Percentiles rank a stretch among this genome's conserved stretches.
Conservation (phyloP, 2,113 vertebrate genomes). For the Siphamia tubifer region DNA sequence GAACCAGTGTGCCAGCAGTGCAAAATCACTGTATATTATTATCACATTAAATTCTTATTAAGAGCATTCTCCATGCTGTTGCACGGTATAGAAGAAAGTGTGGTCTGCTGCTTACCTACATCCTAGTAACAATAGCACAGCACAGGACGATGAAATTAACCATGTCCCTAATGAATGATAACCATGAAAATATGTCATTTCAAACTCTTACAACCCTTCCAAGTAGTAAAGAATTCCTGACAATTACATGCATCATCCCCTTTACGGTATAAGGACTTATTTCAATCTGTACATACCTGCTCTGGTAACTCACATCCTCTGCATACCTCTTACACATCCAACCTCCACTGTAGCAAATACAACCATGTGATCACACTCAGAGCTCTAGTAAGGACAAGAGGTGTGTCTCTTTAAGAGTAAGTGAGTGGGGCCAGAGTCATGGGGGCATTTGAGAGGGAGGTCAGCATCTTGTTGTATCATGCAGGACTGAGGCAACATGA, state of each 20-base stretch:
- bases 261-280: neutral
- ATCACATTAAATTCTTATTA: slow-evolving; percentile 10
- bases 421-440: slow-evolving; percentile 11
- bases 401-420: slow-evolving; percentile 34
- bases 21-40: neutral
- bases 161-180: neutral
- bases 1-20: neutral
- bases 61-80: neutral
- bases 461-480: slow-evolving; percentile 41
- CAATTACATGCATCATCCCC: neutral
- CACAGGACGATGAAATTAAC: slow-evolving; percentile 2
- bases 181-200: too few relatives aligned
- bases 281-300: neutral
- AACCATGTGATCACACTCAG: neutral
- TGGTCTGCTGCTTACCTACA: slow-evolving; percentile 1
- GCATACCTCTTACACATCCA: neutral
- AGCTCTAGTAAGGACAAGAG: neutral
- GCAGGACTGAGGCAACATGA: slow-evolving; percentile 51
- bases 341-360: neutral
- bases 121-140: slow-evolving; percentile 7
- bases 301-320: neutral
- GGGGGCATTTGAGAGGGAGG: slow-evolving; percentile 29
- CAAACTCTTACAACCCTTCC: too few relatives aligned
- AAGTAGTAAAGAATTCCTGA: neutral
- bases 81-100: neutral